Evolutionary conservation across 1,140 invertebrate genomes (phyloP).

Genomic region (Heliconius himera): DNA sequence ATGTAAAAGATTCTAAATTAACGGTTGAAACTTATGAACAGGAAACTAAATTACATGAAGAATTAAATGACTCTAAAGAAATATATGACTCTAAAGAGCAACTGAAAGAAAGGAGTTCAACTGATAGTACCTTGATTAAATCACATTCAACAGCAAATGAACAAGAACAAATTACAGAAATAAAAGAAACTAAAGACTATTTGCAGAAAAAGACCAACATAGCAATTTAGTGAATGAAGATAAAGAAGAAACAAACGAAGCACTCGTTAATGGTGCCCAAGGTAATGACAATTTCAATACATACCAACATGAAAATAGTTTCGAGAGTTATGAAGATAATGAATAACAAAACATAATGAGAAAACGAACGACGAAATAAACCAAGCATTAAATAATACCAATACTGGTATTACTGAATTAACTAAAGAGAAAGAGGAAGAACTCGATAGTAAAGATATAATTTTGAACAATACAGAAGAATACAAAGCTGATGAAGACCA

Average conservation of each 20-base stretch:
- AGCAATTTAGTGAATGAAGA: background rate
- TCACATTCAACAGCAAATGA: background rate
- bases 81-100: background rate
- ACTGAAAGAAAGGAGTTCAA: background rate
- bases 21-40: background rate
- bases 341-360: background rate
- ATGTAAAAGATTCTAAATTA: background rate
- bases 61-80: background rate
- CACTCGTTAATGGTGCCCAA: background rate
- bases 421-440: background rate
- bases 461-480: background rate
- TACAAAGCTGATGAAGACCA: background rate
- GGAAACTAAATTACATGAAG: background rate
- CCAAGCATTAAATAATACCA: background rate
- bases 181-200: conserved; percentile 3
- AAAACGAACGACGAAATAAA: background rate
- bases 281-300: background rate
- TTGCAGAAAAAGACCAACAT: conserved; percentile 10
- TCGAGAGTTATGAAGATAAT: background rate
- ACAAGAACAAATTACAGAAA: background rate
- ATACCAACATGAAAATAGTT: background rate
- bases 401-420: background rate
- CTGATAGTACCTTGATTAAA: background rate
- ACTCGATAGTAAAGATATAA: background rate
- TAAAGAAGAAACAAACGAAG: background rate